Evolutionary conservation across 2,113 vertebrate species (phyloP).

Genomic region (Hepsetus odoe): DNA sequence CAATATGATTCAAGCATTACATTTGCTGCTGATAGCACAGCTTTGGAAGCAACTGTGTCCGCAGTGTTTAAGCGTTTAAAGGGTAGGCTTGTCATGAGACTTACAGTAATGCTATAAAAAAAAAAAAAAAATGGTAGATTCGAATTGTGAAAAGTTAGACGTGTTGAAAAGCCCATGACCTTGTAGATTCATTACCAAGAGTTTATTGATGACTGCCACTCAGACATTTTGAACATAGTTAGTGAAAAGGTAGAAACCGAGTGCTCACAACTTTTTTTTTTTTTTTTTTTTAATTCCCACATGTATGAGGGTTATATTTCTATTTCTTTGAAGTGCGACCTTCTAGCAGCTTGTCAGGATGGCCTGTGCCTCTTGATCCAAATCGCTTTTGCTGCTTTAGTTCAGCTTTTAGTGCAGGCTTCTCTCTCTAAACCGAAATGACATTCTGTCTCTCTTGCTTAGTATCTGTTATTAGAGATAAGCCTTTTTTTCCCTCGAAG

Average conservation of each 20-base stretch:
- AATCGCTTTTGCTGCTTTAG: slow-evolving; percentile 56
- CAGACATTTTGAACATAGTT: not conserved
- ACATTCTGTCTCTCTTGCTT: slow-evolving; percentile 67
- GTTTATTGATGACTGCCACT: no score
- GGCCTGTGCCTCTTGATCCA: slow-evolving; percentile 54
- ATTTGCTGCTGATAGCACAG: not conserved
- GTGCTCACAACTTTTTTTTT: not conserved
- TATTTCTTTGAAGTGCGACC: slow-evolving; percentile 47
- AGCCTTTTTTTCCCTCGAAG: slow-evolving; percentile 54
- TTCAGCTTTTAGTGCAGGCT: slow-evolving; percentile 33
- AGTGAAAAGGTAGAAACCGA: not conserved
- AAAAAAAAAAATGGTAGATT: no score
- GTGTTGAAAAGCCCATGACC: not conserved
- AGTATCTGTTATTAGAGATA: slow-evolving; percentile 65
- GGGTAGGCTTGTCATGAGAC: not conserved
- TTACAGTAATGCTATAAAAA: no score
- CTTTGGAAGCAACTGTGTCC: no score
- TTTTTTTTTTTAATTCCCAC: slow-evolving; percentile 11
- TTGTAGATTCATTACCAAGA: not conserved
- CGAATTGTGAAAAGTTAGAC: not conserved
- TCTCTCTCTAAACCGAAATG: slow-evolving; percentile 60
- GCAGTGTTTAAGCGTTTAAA: not conserved
- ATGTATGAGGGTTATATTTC: slow-evolving; percentile 14
- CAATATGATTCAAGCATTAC: not conserved
- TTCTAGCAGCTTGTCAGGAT: slow-evolving; percentile 49